Base-by-base conservation (phyloP, 2,797 vertebrate genomes). In the Sebastes vulpes region DNA sequence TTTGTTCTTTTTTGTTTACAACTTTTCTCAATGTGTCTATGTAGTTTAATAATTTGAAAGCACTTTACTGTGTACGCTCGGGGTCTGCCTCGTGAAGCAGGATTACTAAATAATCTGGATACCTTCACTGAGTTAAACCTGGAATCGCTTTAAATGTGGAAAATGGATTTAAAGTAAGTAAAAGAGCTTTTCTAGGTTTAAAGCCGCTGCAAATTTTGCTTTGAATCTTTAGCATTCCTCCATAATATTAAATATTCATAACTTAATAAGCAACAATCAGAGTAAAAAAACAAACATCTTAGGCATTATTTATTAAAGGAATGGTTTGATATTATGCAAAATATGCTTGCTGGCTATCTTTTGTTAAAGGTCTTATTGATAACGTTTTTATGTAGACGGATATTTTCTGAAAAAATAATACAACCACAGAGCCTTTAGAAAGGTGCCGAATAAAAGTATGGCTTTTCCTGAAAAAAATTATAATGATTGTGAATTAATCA, bases 91-190 rank as follows among this genome's bases (percentile, higher is more conserved):
- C 0, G 2, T 71, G 16, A 65, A 42, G 54, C 68, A 20, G 54
- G 20, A 60, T 63, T 42, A 57, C 58, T 57, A 29, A 74, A 77
- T 74, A 72, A 72, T 76, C 35, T 7, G 25, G 16, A 69, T 46
- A 73, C 35, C 28, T 64, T 65, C 7, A 26, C n/a, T 48, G 9
- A 31, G 11, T 70, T 38, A 70, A 74, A 74, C 20, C 60, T 65
- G 16, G 29, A 72, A 72, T 31, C 10, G 5, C n/a, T 57, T 53
- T 65, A 61, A 58, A 67, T 57, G n/a, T 57, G 25, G 35, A 53
- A 59, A 67, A 71, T 14, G 7, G 26, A 53, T 18, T 16, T 5
- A 21, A n/a, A 20, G 12, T 28, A 32, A 26, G 3, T 26, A 12
- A 72, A 52, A 57, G 5, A 21, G 26, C 20, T 9, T 56, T 63